Evolutionary conservation across 2,797 vertebrate genomes (phyloP).

Genomic region (Scolopax bukidnonensis): DNA sequence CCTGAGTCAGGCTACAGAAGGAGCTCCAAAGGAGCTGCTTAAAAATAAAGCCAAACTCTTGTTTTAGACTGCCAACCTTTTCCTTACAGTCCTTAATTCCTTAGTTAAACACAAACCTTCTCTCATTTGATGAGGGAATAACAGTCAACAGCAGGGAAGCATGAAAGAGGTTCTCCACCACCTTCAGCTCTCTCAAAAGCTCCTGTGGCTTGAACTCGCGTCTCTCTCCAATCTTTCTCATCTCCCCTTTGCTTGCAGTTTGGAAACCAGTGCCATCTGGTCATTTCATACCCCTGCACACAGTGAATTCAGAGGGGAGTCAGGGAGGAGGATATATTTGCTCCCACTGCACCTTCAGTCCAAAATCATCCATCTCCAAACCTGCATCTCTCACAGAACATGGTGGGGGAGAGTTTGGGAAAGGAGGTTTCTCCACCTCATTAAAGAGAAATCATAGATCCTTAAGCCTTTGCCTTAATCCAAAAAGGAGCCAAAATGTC

Average conservation of each 20-base stretch:
- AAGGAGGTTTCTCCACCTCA: neutral
- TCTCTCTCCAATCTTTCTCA: neutral
- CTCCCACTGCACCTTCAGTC: neutral
- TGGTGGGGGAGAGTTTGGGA: rapidly evolving
- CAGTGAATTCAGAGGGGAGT: neutral
- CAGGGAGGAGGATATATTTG: neutral
- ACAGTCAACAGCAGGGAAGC: neutral
- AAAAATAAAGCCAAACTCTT: neutral
- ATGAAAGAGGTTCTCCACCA: neutral
- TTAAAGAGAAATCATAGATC: neutral
- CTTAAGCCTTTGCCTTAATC: neutral
- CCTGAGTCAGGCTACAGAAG: neutral
- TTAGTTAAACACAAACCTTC: neutral
- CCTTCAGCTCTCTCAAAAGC: neutral
- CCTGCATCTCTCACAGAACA: rapidly evolving
- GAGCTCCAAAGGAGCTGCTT: neutral
- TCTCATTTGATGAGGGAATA: neutral
- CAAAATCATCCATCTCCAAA: neutral
- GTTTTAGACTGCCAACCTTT: neutral
- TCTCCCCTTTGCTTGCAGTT: neutral
- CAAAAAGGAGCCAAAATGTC: neutral
- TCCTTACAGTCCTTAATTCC: neutral
- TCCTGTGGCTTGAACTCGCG: neutral
- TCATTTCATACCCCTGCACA: neutral
- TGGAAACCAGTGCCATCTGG: neutral